A percentile compares a stretch with the other conserved stretches of the same genome.
phyloP scores from a whole-genome alignment of 2,888 invertebrate genomes.

The Adelognathus sp. region DNA sequence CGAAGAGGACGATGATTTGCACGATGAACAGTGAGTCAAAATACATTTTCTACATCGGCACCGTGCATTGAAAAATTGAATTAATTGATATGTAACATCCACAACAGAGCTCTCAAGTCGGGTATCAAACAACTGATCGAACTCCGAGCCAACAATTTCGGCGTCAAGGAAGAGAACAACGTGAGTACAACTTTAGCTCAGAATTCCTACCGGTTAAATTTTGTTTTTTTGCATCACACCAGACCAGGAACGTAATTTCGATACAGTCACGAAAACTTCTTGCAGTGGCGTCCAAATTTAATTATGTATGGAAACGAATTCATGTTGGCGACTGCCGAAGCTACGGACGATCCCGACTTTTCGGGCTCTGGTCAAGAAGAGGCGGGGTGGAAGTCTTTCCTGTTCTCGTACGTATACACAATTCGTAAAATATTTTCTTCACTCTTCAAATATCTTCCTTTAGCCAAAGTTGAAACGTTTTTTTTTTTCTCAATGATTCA shows the following conservation, averaged over 20 bases:
- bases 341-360: conserved; percentile 53
- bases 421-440: too few species aligned
- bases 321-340: conserved; percentile 48
- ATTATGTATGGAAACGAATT: conserved; percentile 58
- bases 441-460: too few species aligned
- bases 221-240: neutral
- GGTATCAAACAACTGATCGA: conserved; percentile 44
- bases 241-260: too few species aligned
- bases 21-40: conserved; percentile 39
- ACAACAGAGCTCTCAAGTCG: conserved; percentile 25
- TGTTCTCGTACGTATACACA: conserved; percentile 66
- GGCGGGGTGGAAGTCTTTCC: conserved; percentile 53
- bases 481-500: conserved; percentile 18
- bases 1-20: conserved; percentile 31
- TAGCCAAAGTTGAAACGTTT: too few species aligned
- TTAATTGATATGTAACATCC: neutral
- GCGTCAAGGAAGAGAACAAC: conserved; percentile 48
- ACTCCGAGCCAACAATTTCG: conserved; percentile 57
- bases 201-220: neutral
- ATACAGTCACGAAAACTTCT: neutral
- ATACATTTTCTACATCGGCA: neutral
- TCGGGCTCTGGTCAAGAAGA: conserved; percentile 18
- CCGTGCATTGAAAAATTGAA: neutral
- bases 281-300: conserved; percentile 61
- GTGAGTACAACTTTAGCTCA: conserved; percentile 45